Evolutionary conservation across 2,113 vertebrate genomes (phyloP), one percentile per base, ranked within the genome.

Genomic region (Pteruthius melanotis): DNA sequence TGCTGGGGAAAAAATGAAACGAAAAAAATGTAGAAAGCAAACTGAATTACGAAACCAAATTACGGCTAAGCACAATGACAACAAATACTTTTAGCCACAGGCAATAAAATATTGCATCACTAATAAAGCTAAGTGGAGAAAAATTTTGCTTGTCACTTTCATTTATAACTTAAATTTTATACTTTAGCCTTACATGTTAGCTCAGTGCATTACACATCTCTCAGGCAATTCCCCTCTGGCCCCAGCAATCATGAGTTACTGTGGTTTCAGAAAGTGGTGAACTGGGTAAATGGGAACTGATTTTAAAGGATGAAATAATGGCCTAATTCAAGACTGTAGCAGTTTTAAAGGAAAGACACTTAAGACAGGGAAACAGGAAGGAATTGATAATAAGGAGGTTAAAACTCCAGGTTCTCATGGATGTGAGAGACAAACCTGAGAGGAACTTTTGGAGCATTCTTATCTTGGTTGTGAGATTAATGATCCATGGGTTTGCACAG

Each of bases 151-250:
- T 95, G 96, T 97, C 96, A 96, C 91, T 95, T 96, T 95, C 95
- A 94, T 95, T 96, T 97, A 95, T 94, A 97, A 96, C 94, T 90
- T 94, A 94, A 94, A 96, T 96, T 97, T 96, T 91, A 90, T 91
- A 92, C 90, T 96, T 94, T 77, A 86, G 69, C 89, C 89, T 95
- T 94, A 95, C 91, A 84, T 1, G 87, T 95, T 92, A 97, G 94
- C 78, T 94, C 91, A 87, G 90, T 19, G 86, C 95, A 91, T 96
- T 97, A 96, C 83, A 96, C 93, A 95, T 94, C 91, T 96, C 90
- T 82, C 94, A 93, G 71, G 86, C 87, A 96, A 95, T 95, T 97
- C 92, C 96, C 94, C 92, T 96, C 96, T 96, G 97, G 95, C 95
- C 95, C 60, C 82, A 90, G 79, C 31, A 95, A 96, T 90, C 93